Evolutionary conservation across 2,113 vertebrate species (phyloP), one percentile per base, ranked within the genome.

Genomic region (Phodopus roborovskii): DNA sequence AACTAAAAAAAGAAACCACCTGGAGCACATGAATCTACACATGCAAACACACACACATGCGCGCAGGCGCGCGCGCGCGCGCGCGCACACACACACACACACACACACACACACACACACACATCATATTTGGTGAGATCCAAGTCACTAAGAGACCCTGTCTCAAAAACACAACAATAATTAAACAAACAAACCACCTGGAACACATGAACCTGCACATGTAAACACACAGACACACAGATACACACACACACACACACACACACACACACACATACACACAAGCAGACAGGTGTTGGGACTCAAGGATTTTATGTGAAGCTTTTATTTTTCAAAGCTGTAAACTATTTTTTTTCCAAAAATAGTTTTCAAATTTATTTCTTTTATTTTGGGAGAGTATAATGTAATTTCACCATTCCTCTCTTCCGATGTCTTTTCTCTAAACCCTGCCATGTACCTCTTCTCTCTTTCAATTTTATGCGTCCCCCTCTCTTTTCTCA

Each of bases 271-370:
- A 83, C 48, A 53, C 77, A 78, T 13, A 50, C 1, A 7, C 1
- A 1, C 1, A 12, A 7, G 17, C 7, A 3, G 1, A 8, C 33
- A 39, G 56, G 48, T 50, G 50, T 50, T 50, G 50, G 12, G 9
- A 42, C 58, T n/a, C 17, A 50, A 53, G 30, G n/a, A 26, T 88
- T 90, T 74, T 94, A 77, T 83, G 53, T 33, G 36, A 70, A 81
- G 42, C 30, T 53, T 91, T 7, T 9, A 68, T 58, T 53, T 92
- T 94, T 88, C 58, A 81, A 90, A 90, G 70, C 19, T 77, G 30
- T 13, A 87, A 94, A 83, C 1, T 86, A 53, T n/a, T 68, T 70
- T 70, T 15, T 30, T n/a, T n/a, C n/a, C 12, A 26, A 45, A 45
- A 45, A 45, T 66, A 45, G 39, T 81, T 73, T 58, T n/a, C 5